phyloP scores from a whole-genome alignment of 2,888 invertebrate genomes.

The Rotaria macrura region DNA sequence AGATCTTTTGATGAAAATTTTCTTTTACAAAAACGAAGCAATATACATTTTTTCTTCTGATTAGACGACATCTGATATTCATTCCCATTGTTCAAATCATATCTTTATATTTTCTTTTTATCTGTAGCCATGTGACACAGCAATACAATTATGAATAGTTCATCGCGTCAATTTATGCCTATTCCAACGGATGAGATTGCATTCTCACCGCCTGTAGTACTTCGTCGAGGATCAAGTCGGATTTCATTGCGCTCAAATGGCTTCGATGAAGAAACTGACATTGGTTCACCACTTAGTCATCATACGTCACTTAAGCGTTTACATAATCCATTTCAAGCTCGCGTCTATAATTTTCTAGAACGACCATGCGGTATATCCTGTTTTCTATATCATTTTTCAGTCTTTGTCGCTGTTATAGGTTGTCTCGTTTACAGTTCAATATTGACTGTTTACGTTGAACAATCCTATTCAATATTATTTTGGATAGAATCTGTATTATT shows the following conservation, averaged over 20 bases:
- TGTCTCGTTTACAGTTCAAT: conserved; percentile 19
- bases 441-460: conserved; percentile 7
- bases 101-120: not conserved
- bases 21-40: too few relatives aligned
- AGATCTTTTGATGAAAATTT: not conserved
- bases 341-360: conserved; percentile 17
- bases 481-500: conserved; percentile 26
- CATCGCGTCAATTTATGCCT: not conserved
- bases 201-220: not conserved
- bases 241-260: not conserved
- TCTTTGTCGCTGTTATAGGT: not conserved
- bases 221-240: not conserved
- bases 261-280: not conserved
- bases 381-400: conserved; percentile 18
- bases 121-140: not conserved
- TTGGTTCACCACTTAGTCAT: not conserved
- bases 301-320: not conserved
- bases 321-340: conserved; percentile 10
- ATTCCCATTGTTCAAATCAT: not conserved
- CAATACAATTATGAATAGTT: not conserved
- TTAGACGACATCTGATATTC: not conserved
- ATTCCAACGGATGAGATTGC: not conserved
- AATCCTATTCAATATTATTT: conserved; percentile 19
- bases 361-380: not conserved
- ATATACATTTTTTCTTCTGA: not conserved